Evolutionary conservation across 2,888 invertebrate species (phyloP), one percentile per base, ranked within the genome.

Genomic region (Esperia sulphurella): DNA sequence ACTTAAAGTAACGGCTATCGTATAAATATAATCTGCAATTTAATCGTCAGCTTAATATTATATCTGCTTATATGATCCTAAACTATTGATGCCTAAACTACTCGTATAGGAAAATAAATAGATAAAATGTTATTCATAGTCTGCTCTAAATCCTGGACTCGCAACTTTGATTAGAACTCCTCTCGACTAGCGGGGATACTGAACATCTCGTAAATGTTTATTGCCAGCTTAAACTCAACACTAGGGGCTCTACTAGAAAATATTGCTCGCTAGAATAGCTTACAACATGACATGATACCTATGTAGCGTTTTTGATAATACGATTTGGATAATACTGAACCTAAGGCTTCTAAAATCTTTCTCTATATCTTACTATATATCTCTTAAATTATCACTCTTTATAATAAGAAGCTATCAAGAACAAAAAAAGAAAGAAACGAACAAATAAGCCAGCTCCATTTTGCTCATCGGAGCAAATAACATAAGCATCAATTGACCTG

Each of bases 111-210:
- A 3, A 33, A 2, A 33, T 8, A 33, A 14, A 3, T 39, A 3
- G 9, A 28, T 9, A 30, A 38, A 14, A 33, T 51, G 57, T 55
- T 59, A 41, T 41, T 41, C n/a, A 41, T 29, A 41, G 59, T 53
- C 57, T 55, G 59, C 50, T 64, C 61, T 63, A 72, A 77, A 68
- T 69, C 71, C 65, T 45, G 62, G 72, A 63, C 74, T 71, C 68
- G 64, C 68, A 76, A 77, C 67, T 76, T 79, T 78, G 75, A 76
- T 78, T 74, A 66, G 67, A 72, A 59, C 63, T 63, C 61, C 58
- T 59, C 50, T 52, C 57, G 54, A 48, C 48, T 55, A 43, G 45
- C 47, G 41, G 52, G 56, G 53, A 59, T 53, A 49, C 53, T 50
- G 52, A 53, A 61, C 60, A 59, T 64, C 60, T 66, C 66, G 63